These are phyloP conservation scores for Rotaria macrura DNA, from an alignment of 2,888 invertebrate species.

Conservation along the genomic window DNA sequence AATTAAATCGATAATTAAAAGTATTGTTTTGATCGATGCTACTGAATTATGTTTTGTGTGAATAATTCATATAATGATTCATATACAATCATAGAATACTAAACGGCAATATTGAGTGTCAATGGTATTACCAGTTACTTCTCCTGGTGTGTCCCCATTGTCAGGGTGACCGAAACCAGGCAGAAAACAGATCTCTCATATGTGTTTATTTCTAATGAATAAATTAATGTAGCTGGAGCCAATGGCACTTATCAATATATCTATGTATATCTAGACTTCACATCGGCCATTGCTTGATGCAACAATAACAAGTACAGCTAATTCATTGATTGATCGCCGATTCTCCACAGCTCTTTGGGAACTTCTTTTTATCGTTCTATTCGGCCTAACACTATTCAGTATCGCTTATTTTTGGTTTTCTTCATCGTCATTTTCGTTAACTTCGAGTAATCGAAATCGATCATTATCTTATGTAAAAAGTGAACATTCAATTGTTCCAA, in stretches of 20 bases:
- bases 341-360: slow-evolving; percentile 28
- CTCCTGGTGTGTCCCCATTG: too few relatives aligned
- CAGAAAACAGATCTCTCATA: too few relatives aligned
- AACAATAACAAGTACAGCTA: neutral
- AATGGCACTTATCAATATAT: neutral
- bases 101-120: too few relatives aligned
- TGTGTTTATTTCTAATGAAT: too few relatives aligned
- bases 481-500: neutral
- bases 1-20: too few relatives aligned
- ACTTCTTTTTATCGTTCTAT: slow-evolving; percentile 28
- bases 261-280: neutral
- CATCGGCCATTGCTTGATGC: neutral
- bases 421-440: neutral
- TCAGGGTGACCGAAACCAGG: too few relatives aligned
- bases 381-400: slow-evolving; percentile 25
- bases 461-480: neutral
- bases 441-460: neutral
- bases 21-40: too few relatives aligned
- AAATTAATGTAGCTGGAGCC: too few relatives aligned
- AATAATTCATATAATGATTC: too few relatives aligned
- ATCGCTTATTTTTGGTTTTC: neutral
- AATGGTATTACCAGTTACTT: too few relatives aligned
- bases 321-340: neutral
- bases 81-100: too few relatives aligned
- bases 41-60: too few relatives aligned